Evolutionary conservation across 2,113 vertebrate species (phyloP).

Genomic region (Gobio gobio): DNA sequence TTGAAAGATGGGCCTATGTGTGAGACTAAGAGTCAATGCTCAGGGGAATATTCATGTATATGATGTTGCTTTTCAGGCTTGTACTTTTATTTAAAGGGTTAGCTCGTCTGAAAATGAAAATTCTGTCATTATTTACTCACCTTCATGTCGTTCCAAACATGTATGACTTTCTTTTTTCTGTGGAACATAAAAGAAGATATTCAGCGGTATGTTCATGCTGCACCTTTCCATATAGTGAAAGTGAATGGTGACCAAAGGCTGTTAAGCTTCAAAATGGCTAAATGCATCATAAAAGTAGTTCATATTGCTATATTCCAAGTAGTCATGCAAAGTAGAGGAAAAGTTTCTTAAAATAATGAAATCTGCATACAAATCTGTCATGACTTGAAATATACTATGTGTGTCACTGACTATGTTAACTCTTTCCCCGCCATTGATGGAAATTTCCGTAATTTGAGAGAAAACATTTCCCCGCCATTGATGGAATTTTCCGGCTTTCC

Average conservation of each 20-base stretch:
- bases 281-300: background rate
- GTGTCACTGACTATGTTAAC: background rate
- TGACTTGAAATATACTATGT: background rate
- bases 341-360: background rate
- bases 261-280: background rate
- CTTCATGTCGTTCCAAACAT: background rate
- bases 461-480: no score
- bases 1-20: background rate
- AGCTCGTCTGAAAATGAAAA: background rate
- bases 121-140: background rate
- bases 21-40: slow-evolving; percentile 6
- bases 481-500: no score
- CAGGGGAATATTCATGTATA: background rate
- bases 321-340: background rate
- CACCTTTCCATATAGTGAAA: background rate
- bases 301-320: no score
- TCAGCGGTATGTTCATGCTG: background rate
- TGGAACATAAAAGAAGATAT: background rate
- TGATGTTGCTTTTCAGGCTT: background rate
- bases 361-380: background rate
- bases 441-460: no score
- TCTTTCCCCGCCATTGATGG: no score
- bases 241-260: background rate
- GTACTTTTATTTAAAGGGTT: background rate
- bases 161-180: background rate